Conservation (phyloP, 2,888 invertebrate species). For the Antitype chi region DNA sequence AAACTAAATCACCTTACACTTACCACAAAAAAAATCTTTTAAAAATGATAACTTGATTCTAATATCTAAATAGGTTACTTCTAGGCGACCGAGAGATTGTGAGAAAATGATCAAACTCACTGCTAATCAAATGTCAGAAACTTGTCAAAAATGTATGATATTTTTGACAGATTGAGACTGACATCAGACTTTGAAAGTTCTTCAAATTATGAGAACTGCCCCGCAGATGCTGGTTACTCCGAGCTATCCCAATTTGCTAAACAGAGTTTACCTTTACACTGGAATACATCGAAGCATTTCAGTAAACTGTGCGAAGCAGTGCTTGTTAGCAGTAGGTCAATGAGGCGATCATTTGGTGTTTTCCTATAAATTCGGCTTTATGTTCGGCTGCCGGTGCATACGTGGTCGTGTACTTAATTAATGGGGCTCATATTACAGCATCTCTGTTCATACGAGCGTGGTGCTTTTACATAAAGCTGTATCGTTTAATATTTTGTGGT, state of each 20-base stretch:
- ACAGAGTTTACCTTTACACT: not conserved
- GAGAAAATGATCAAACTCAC: not conserved
- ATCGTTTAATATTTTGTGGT: slow-evolving; percentile 21
- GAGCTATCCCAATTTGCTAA: not conserved
- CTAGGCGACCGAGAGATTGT: not conserved
- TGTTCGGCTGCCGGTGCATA: slow-evolving; percentile 51
- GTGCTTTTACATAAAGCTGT: slow-evolving; percentile 30
- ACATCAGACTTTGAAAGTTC: too few relatives aligned
- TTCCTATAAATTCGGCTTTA: slow-evolving; percentile 62
- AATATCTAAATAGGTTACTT: not conserved
- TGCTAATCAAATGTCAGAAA: not conserved
- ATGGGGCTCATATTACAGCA: slow-evolving; percentile 48
- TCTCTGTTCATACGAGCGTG: slow-evolving; percentile 39
- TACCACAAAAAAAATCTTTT: not conserved
- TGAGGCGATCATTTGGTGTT: slow-evolving; percentile 58
- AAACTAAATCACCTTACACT: not conserved
- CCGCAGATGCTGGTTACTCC: not conserved
- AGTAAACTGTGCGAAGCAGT: slow-evolving; percentile 18
- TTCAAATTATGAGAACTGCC: too few relatives aligned
- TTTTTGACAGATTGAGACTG: too few relatives aligned
- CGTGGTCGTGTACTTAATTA: slow-evolving; percentile 60
- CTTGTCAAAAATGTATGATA: too few relatives aligned
- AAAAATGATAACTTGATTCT: not conserved
- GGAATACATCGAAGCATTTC: slow-evolving; percentile 17
- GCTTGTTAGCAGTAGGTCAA: slow-evolving; percentile 46